Percentiles rank a stretch among this genome's conserved stretches.
phyloP scores from a whole-genome alignment of 2,888 invertebrate genomes.

The Drosophila longiperda region DNA sequence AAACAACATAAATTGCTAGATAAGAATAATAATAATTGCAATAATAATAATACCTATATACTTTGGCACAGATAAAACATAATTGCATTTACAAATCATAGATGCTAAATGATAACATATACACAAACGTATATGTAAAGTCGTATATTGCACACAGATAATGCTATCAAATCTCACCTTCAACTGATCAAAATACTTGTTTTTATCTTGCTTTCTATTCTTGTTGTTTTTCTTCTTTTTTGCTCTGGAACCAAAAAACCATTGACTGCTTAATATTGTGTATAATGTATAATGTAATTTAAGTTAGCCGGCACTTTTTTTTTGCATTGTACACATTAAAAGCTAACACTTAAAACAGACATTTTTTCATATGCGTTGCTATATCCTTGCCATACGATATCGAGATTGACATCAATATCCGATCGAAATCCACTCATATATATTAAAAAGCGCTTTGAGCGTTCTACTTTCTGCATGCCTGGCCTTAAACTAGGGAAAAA shows the following conservation, averaged over 20 bases:
- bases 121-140: conserved; percentile 21
- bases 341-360: conserved; percentile 75
- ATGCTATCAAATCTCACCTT: conserved; percentile 36
- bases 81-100: conserved; percentile 42
- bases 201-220: conserved; percentile 13
- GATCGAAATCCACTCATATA: conserved; percentile 37
- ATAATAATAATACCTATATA: conserved; percentile 55
- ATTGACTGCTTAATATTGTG: conserved; percentile 71
- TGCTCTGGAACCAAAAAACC: conserved; percentile 75
- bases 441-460: conserved; percentile 76
- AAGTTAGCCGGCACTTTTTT: conserved; percentile 29
- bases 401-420: conserved; percentile 16
- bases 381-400: conserved; percentile 61
- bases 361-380: conserved; percentile 76
- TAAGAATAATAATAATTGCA: conserved; percentile 27
- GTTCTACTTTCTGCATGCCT: conserved; percentile 66
- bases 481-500: conserved; percentile 67
- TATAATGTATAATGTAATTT: conserved; percentile 44
- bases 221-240: conserved; percentile 23
- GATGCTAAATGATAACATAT: conserved; percentile 28
- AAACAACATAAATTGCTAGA: conserved; percentile 38
- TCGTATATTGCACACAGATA: conserved; percentile 63
- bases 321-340: conserved; percentile 53
- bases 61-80: conserved; percentile 74
- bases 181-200: conserved; percentile 37